These are phyloP conservation scores for Knipowitschia caucasica DNA, from an alignment of 2,797 vertebrate species.

Conservation along the genomic window DNA sequence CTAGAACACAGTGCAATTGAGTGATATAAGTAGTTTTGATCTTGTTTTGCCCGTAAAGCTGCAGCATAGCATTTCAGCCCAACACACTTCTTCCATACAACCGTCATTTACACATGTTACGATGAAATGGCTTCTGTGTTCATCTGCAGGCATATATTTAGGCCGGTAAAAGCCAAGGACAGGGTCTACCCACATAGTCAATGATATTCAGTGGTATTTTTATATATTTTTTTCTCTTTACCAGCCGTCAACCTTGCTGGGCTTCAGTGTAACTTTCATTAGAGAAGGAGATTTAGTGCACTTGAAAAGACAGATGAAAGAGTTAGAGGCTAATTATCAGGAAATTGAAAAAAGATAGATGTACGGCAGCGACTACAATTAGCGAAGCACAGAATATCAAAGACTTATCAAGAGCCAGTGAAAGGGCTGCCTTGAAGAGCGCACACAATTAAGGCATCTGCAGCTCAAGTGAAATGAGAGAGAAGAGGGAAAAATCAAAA, in stretches of 20 bases:
- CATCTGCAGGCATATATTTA: slow-evolving; percentile 68
- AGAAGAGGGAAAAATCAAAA: slow-evolving; percentile 70
- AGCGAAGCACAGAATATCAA: slow-evolving; percentile 76
- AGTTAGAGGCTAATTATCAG: slow-evolving; percentile 79
- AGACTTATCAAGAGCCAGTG: slow-evolving; percentile 78
- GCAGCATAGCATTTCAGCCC: slow-evolving; percentile 58
- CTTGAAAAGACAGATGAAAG: slow-evolving; percentile 81
- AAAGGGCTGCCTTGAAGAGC: slow-evolving; percentile 74
- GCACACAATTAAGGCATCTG: slow-evolving; percentile 75
- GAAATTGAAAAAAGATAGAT: slow-evolving; percentile 80
- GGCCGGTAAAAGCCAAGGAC: slow-evolving; percentile 63
- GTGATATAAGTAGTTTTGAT: slow-evolving; percentile 62
- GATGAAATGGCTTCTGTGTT: slow-evolving; percentile 71
- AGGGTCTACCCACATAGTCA: slow-evolving; percentile 65
- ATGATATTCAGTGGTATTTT: slow-evolving; percentile 30
- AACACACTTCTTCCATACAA: slow-evolving; percentile 63
- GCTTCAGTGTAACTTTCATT: slow-evolving; percentile 76
- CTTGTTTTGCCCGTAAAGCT: slow-evolving; percentile 61
- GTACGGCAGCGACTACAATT: slow-evolving; percentile 78
- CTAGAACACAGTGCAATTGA: slow-evolving; percentile 49
- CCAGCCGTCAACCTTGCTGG: slow-evolving; percentile 76
- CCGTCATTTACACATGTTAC: slow-evolving; percentile 62
- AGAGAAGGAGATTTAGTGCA: slow-evolving; percentile 76
- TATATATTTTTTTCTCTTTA: slow-evolving; percentile 40
- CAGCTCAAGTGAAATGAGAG: slow-evolving; percentile 70